phyloP scores from a whole-genome alignment of 2,797 vertebrate genomes.

The Gymnocypris eckloni region DNA sequence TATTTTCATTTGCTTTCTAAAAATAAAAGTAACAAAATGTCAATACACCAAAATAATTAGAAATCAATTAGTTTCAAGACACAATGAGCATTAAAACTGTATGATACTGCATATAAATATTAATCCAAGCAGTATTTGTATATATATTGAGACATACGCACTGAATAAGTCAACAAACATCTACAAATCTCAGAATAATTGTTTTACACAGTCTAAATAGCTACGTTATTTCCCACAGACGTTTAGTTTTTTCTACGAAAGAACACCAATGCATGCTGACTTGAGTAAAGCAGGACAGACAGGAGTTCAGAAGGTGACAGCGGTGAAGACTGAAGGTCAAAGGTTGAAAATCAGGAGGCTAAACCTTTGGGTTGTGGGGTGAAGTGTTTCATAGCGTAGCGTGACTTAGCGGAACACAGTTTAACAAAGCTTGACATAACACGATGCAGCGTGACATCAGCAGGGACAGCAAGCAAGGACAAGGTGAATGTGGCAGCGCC shows the following conservation, averaged over 20 bases:
- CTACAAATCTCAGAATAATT: slow-evolving; percentile 68
- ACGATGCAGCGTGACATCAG: slow-evolving; percentile 40
- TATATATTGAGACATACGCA: slow-evolving; percentile 77
- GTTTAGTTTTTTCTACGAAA: slow-evolving; percentile 79
- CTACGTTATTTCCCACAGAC: slow-evolving; percentile 60
- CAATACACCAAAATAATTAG: slow-evolving; percentile 84
- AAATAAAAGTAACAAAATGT: slow-evolving; percentile 87
- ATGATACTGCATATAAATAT: slow-evolving; percentile 73
- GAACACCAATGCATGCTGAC: slow-evolving; percentile 93
- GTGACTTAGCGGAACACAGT: slow-evolving; percentile 25
- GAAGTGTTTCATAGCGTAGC: slow-evolving; percentile 31
- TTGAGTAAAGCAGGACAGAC: slow-evolving; percentile 74
- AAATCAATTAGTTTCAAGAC: slow-evolving; percentile 83
- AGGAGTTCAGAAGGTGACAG: slow-evolving; percentile 43
- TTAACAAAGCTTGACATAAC: slow-evolving; percentile 45
- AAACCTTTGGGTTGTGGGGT: slow-evolving; percentile 44
- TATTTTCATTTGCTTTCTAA: slow-evolving; percentile 80
- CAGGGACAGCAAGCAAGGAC: slow-evolving; percentile 44
- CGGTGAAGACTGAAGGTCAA: slow-evolving; percentile 43
- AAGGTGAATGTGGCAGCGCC: neutral
- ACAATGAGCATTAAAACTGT: slow-evolving; percentile 69
- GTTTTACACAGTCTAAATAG: slow-evolving; percentile 68
- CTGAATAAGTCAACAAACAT: slow-evolving; percentile 80
- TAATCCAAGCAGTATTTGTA: slow-evolving; percentile 76
- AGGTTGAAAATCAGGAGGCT: slow-evolving; percentile 54